Base-by-base conservation (phyloP, 2,888 invertebrate genomes). In the Linyphia triangularis region DNA sequence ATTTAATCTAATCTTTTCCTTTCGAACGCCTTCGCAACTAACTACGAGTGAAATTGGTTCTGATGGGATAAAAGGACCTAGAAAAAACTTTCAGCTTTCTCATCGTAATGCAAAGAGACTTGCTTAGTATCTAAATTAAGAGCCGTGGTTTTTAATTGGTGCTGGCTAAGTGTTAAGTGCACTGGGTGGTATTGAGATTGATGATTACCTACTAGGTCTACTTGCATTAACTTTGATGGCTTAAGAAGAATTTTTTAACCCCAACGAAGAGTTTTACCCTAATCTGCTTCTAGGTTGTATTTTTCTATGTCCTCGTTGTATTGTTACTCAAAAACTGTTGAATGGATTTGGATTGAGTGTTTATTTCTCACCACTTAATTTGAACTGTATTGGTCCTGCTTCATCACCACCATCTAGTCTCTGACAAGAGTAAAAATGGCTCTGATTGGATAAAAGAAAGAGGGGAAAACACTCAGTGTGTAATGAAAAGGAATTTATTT, bases 61-160 rank as follows among this genome's bases (percentile, higher is more conserved):
- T 37, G 28, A 77, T 22, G 7, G 3, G n/a, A 28, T 26, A 57
- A 73, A 37, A 61, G 63, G 61, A 51, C 59, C 3, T 73, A 33
- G 33, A 69, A 81, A 57, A 69, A 67, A 67, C 51, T 51, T 37
- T 33, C 33, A 28, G 19, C 22, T 70, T 81, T 81, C 33, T 33
- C 19, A 10, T 5, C 26, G 26, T 61, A 82, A 82, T 72, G 72
- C 61, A 59, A 33, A 67, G 40, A 26, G 77, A 85, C 79, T 86
- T 86, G 81, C 81, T 81, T 81, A 59, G 81, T 51, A 40, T 70
- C 69, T 67, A 81, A 86, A 81, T 86, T 73, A 86, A 86, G 81
- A 79, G 86, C 43, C 37, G 57, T 63, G 86, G 59, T 86, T 82
- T 85, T 77, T 88, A 88, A 88, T 88, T 88, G 83, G 88, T 78